Conservation (phyloP, 2,113 vertebrate species). For the Tichodroma muraria region DNA sequence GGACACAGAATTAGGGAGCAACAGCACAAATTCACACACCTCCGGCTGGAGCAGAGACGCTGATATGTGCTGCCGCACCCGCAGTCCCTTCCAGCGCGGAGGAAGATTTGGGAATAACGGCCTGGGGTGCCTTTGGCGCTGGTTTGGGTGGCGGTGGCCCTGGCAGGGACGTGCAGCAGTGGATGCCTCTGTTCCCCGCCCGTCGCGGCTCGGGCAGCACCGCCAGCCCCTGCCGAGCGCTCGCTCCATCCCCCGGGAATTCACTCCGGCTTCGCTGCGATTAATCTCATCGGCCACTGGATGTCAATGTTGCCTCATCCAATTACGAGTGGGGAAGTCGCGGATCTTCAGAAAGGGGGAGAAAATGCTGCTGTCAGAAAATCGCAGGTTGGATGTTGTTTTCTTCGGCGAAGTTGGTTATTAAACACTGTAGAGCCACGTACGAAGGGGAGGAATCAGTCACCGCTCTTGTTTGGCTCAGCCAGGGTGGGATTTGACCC, state of each 20-base stretch:
- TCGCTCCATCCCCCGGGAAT: not conserved
- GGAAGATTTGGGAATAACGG: not conserved
- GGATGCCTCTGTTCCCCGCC: not conserved
- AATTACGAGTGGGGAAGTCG: slow-evolving; percentile 10
- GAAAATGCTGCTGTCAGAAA: not conserved
- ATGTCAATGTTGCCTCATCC: slow-evolving; percentile 76
- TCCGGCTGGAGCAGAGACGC: not conserved
- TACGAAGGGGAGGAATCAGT: not conserved
- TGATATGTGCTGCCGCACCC: not conserved
- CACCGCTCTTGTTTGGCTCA: not conserved
- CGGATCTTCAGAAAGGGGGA: not conserved
- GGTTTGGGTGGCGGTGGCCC: not conserved
- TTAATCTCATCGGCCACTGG: slow-evolving; percentile 73
- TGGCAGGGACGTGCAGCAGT: not conserved
- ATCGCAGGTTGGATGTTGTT: not conserved
- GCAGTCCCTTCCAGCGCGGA: fast-evolving
- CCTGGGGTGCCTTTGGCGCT: fast-evolving
- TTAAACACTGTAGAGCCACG: not conserved
- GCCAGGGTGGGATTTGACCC: not conserved
- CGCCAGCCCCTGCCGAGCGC: not conserved
- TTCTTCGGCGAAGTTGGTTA: not conserved
- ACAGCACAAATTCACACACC: not conserved
- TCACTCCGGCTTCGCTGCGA: slow-evolving; percentile 19
- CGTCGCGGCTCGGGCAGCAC: fast-evolving
- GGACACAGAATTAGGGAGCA: not conserved